phyloP scores from a whole-genome alignment of 2,113 vertebrate genomes.

The Coryphaenoides rupestris region DNA sequence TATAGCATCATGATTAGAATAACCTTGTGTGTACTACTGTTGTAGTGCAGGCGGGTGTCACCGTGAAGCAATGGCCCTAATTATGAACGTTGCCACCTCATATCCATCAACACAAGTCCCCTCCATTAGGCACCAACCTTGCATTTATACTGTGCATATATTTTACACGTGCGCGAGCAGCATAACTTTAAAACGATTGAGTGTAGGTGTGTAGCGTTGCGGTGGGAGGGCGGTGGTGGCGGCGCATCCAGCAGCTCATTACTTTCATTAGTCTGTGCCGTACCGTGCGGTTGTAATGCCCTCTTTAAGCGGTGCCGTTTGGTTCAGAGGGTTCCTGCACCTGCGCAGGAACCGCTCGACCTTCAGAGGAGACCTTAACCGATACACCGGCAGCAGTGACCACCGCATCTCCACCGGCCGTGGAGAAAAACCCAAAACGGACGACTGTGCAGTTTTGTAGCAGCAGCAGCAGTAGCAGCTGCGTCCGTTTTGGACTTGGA shows the following conservation, averaged over 20 bases:
- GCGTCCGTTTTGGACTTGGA: too few species aligned
- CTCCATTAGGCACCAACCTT: background rate
- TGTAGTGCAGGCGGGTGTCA: background rate
- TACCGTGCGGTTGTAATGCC: background rate
- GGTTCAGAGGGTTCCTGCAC: constrained; percentile 36
- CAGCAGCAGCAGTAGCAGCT: too few species aligned
- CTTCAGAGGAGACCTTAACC: too few species aligned
- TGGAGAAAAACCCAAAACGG: too few species aligned
- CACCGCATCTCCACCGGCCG: too few species aligned
- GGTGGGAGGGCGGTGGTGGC: too few species aligned
- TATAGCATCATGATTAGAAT: too few species aligned
- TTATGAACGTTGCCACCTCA: background rate
- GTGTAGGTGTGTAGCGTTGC: background rate
- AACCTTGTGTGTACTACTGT: background rate
- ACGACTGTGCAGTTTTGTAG: too few species aligned
- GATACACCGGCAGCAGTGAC: too few species aligned
- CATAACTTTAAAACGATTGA: background rate
- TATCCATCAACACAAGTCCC: background rate
- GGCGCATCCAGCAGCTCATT: background rate
- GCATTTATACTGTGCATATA: background rate
- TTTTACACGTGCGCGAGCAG: background rate
- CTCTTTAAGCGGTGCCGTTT: background rate
- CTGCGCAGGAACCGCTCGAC: constrained; percentile 40
- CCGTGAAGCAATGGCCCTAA: background rate
- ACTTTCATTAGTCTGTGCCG: background rate